Evolutionary conservation across 2,797 vertebrate species (phyloP).

Genomic region (Myotis myotis): DNA sequence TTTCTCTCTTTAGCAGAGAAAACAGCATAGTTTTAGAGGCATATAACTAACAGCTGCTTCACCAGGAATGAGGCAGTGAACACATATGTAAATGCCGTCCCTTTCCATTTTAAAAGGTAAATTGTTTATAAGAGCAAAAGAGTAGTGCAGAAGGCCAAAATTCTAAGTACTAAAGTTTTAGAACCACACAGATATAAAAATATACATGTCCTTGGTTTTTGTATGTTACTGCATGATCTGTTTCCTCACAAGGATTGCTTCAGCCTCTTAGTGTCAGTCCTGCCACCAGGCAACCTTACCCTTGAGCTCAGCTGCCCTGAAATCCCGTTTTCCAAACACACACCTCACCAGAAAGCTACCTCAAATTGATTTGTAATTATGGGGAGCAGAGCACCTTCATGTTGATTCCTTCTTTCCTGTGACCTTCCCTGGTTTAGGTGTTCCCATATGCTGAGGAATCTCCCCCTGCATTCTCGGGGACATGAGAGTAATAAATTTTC

Average conservation of each 20-base stretch:
- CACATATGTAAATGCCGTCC: background rate
- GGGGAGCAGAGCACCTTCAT: constrained; percentile 45
- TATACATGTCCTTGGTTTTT: constrained; percentile 71
- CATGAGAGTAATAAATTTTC: background rate
- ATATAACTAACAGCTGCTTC: background rate
- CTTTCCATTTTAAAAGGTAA: background rate
- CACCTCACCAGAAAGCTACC: constrained; percentile 54
- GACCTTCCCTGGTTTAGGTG: background rate
- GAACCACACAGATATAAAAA: constrained; percentile 77
- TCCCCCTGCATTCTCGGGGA: background rate
- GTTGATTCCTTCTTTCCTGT: constrained; percentile 52
- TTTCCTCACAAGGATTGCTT: constrained; percentile 67
- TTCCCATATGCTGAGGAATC: background rate
- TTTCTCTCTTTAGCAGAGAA: constrained; percentile 29
- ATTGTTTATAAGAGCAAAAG: constrained; percentile 63
- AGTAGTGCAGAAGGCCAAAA: constrained; percentile 67
- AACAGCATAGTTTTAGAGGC: constrained; percentile 28
- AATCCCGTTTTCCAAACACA: constrained; percentile 37
- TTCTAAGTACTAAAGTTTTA: constrained; percentile 65
- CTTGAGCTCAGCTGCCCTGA: background rate
- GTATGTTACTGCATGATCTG: constrained; percentile 56
- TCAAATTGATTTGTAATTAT: constrained; percentile 38
- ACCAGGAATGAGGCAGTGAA: constrained; percentile 49
- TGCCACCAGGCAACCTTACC: constrained; percentile 54
- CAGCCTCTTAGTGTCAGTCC: constrained; percentile 54